Evolutionary conservation across 2,797 vertebrate species (phyloP), one percentile per base, ranked within the genome.

Genomic region (Chromis chromis): DNA sequence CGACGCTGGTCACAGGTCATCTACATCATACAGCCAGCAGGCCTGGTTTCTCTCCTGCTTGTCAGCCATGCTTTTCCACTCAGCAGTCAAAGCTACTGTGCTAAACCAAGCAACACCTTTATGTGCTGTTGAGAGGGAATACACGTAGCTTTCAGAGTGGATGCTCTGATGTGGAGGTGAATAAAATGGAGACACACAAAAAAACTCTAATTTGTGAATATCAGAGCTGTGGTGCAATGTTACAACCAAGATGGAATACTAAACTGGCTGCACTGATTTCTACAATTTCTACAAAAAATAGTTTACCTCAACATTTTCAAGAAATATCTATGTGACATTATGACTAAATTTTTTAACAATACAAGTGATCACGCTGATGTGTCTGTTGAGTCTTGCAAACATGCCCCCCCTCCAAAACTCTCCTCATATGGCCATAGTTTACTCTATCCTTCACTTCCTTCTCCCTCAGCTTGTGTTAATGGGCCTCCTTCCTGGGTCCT

Each of bases 381-480:
- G 40, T 42, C 67, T 67, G 50, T 73, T 27, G 66, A 61, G 65
- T 58, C 39, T 19, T 59, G 66, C 48, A 78, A 60, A 78, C 28
- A 61, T 31, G 4, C 2, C 9, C 6, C 53, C 54, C 22, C 4
- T 13, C 36, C 46, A n/a, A 1, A 75, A 57, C 28, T 16, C 17
- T 49, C 49, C 76, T 74, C 67, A 63, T 85, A 76, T 70, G 82
- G 62, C 66, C 65, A 65, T 62, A 78, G 70, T 81, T 88, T 81
- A 81, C 84, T 80, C 63, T 54, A 25, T 66, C 44, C 14, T 74
- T 24, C 77, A 67, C 67, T 74, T 73, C 62, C 68, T 58, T 81
- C 66, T 80, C 77, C 63, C 84, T 72, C 68, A 68, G 79, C 56
- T 78, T 82, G 85, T 84, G 81, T 88, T 93, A 94, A 94, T 91